These are phyloP conservation scores for Melieria crassipennis DNA, from an alignment of 2,888 invertebrate species.

Conservation along the genomic window DNA sequence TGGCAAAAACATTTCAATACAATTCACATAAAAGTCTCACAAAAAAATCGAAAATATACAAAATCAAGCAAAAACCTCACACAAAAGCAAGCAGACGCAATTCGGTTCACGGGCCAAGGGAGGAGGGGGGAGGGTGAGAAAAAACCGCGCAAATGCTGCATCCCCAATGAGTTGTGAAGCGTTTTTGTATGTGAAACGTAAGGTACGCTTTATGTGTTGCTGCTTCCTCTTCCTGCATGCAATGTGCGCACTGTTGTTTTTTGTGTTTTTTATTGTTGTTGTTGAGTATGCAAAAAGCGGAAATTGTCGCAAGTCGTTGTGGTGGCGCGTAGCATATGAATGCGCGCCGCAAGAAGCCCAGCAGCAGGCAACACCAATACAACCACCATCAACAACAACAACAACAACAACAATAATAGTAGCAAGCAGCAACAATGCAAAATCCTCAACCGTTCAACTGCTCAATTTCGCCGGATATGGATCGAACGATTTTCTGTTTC, in stretches of 20 bases:
- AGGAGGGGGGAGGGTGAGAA: no score
- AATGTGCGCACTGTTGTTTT: background rate
- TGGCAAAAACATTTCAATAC: no score
- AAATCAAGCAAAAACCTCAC: no score
- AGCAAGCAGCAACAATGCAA: background rate
- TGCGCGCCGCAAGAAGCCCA: no score
- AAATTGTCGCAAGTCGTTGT: constrained; percentile 14
- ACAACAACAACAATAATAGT: constrained; percentile 5
- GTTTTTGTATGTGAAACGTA: background rate
- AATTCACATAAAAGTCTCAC: no score
- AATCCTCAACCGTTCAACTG: background rate
- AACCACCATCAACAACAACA: background rate
- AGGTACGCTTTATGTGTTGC: constrained; percentile 11
- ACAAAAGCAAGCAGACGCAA: no score
- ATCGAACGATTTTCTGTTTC: constrained; percentile 25
- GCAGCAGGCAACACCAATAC: no score
- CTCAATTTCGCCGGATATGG: constrained; percentile 16
- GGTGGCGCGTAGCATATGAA: background rate
- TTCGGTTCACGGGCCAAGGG: no score
- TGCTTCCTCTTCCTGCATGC: no score
- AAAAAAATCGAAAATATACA: no score
- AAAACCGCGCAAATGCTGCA: no score
- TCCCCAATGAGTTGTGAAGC: no score
- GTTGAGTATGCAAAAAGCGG: background rate
- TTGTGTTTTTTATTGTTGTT: background rate